These are phyloP conservation scores for Poliocrania exsul DNA, from an alignment of 2,797 vertebrate species.

Conservation along the genomic window DNA sequence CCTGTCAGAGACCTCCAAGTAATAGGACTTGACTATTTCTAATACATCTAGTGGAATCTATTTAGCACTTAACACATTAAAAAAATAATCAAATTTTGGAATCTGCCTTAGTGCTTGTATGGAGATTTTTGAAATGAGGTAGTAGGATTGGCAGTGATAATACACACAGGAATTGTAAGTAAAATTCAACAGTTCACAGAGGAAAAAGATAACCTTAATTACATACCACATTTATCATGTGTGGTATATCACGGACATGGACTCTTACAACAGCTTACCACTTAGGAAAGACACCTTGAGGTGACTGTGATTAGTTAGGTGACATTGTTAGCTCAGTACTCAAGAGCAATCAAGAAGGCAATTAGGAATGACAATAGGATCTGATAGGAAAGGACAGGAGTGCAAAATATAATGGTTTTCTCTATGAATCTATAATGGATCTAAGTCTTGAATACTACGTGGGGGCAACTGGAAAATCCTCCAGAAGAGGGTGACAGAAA, in stretches of 20 bases:
- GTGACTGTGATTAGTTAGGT: neutral
- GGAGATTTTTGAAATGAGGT: neutral
- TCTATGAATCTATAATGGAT: neutral
- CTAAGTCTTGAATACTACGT: neutral
- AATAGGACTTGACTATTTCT: neutral
- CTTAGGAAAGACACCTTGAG: neutral
- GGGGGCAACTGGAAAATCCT: neutral
- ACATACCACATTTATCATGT: accelerated
- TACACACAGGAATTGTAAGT: neutral
- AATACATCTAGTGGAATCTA: neutral
- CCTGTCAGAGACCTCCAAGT: neutral
- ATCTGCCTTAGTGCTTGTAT: neutral
- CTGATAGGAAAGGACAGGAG: neutral
- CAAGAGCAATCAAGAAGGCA: neutral
- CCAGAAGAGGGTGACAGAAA: neutral
- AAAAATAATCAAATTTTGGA: neutral
- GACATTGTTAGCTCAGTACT: neutral
- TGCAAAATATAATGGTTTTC: neutral
- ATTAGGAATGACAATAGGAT: neutral
- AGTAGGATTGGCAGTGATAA: neutral
- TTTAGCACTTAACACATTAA: neutral
- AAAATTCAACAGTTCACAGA: neutral
- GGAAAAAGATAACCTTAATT: neutral
- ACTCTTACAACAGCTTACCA: neutral
- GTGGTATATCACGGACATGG: too few relatives aligned